Base-by-base conservation (phyloP, 2,113 vertebrate genomes). In the Cavia porcellus region DNA sequence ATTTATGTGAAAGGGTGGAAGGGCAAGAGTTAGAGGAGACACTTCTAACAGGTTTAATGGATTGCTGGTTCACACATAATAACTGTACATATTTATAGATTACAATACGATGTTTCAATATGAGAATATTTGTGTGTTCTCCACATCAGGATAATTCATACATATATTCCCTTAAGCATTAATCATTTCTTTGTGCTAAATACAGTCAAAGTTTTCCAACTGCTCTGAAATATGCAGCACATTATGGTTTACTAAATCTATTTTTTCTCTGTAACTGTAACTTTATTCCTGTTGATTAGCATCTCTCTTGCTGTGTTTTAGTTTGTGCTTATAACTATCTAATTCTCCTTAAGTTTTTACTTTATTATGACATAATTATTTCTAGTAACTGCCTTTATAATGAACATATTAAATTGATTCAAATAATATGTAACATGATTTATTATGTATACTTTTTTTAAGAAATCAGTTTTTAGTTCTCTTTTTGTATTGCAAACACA, bases 21-120 rank as follows among this genome's bases (percentile, higher is more conserved):
- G n/a, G 7, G 30, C 92, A 96, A 94, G 87, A 92, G 96, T 90
- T 96, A 94, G 72, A 91, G 59, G 64, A 88, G 55, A 88, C 86
- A 91, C 38, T 28, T 77, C 32, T 72, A n/a, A 50, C 28, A 15
- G 62, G 2, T 47, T 35, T 28, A 80, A 19, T 79, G 35, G 68
- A 52, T 2, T 57, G 50, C n/a, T 80, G n/a, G 19, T 55, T 28
- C 22, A 28, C 13, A 45, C 12, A 79, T 42, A 74, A 86, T 15
- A 55, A 45, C 42, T 79, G 15, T 28, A 17, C 17, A 79, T 80
- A 15, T 59, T 80, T 57, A 32, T 52, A 42, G n/a, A 13, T 19
- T 55, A 2, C 20, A 86, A 66, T 32, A 14, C 57, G 1, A 35
- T 55, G 17, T 68, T 59, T 68, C 25, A 35, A 17, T n/a, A 59